Evolutionary conservation across 2,888 invertebrate genomes (phyloP), one percentile per base, ranked within the genome.

Genomic region (Branchipolynoe longqiensis): DNA sequence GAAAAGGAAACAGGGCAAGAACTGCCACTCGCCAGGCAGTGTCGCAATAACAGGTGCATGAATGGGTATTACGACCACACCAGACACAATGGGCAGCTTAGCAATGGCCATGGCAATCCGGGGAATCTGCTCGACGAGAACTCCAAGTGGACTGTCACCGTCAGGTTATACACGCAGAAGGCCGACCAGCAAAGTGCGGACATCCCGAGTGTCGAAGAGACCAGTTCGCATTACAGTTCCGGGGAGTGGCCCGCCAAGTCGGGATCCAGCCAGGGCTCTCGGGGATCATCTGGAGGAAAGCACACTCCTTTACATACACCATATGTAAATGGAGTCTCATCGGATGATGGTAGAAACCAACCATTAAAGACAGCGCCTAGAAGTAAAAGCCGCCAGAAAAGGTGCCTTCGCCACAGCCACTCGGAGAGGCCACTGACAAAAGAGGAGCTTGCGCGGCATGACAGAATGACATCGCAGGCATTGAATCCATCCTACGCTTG

Each of bases 171-270:
- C 41, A 40, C 74, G 6, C 22, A 74, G 38, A 74, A 74, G n/a
- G 74, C 74, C 3, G 74, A 74, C 22, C 74, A 74, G 74, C 38
- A n/a, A 14, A 74, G 74, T n/a, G 8, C 3, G 38, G 74, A 74
- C 41, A 74, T 74, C 25, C 74, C 74, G 6, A 74, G 74, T 40
- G 74, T 74, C 25, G 74, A 74, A 25, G 74, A 74, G 41, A 74
- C 74, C 1, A 41, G 74, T 25, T 74, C 74, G 3, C 74, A 74
- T 25, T 74, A 74, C 74, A 74, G 74, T 28, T 74, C 74, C 3
- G 74, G 74, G 3, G 74, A 74, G 74, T 74, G 74, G 74, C 74
- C 22, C 1, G 74, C 41, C 4, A 74, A 74, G 74, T 74, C 74
- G 6, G 48, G 74, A 3, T 74, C 74, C 22, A 74, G 74, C n/a